Base-by-base conservation (phyloP, 2,113 vertebrate genomes). In the Pampusana beccarii region DNA sequence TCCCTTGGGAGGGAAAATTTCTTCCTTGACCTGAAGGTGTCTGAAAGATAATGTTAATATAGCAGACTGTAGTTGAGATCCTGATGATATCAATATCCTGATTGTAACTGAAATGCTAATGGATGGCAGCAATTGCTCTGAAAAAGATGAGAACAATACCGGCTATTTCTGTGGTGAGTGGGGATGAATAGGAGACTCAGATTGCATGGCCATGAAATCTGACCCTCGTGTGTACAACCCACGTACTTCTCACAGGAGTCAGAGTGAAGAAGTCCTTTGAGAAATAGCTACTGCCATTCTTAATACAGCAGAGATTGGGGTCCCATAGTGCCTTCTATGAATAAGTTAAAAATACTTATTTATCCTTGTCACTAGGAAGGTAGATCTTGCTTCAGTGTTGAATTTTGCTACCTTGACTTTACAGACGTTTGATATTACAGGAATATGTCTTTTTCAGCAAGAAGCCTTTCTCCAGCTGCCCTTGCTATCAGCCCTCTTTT, bases 341-440 rank as follows among this genome's bases (percentile, higher is more conserved):
- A 85, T 44, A 50, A 56, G 21, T 90, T 95, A 6, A 69, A 69
- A 72, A 57, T 80, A 21, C 31, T 70, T 80, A 36, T 1, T 62
- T 81, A 48, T 61, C 16, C 20, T 61, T 65, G 31, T 54, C 53
- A 36, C 24, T 40, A 10, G 80, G 16, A 93, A 77, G 24, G 21
- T 36, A 57, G 57, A 34, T 90, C 25, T 77, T 77, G 28, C 60
- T 82, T 70, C n/a, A 51, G 0, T 50, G 21, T 12, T 80, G 36
- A 60, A 19, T 83, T 88, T 90, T 77, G 12, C 38, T 88, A 12
- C 42, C 11, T 83, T 92, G 62, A 73, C 64, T 88, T 80, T 80
- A 67, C 9, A 48, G 25, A 26, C 38, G 44, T 81, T 89, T 94
- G 64, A 67, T 89, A 46, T 19, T 46, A 46, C 17, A 44, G 46